Conservation (phyloP, 92 coral and sea anemone species). For the Bergia puertoricense region DNA sequence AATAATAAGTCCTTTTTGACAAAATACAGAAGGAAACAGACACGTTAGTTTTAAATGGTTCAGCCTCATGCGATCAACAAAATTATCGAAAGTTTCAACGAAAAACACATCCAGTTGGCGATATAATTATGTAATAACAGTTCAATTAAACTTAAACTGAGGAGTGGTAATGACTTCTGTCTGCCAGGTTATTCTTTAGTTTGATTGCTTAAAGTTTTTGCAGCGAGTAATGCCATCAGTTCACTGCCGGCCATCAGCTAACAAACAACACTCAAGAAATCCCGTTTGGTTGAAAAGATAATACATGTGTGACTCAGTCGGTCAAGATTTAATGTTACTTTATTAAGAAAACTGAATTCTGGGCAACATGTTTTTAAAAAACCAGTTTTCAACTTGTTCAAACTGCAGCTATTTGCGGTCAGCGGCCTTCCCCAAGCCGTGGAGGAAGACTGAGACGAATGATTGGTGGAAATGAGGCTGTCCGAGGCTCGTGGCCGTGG, state of each 20-base stretch:
- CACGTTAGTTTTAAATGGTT: no score
- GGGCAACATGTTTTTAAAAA: not conserved
- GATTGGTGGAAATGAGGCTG: conserved; percentile 60
- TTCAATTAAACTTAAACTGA: not conserved
- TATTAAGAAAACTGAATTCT: not conserved
- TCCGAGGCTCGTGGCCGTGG: conserved; percentile 74
- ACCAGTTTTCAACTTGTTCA: not conserved
- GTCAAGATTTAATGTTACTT: no score
- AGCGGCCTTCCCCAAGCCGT: conserved; percentile 49
- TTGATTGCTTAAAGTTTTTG: no score
- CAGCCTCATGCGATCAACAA: no score
- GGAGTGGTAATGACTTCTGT: not conserved
- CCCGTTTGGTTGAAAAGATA: not conserved
- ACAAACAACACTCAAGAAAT: not conserved
- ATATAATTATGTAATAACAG: not conserved
- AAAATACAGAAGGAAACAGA: no score
- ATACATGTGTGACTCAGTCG: no score
- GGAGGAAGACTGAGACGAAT: conserved; percentile 41
- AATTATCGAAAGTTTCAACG: no score
- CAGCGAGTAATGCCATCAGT: not conserved
- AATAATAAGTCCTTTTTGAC: no score
- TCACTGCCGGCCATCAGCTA: not conserved
- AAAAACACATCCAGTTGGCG: no score
- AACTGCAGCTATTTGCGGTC: conserved; percentile 66
- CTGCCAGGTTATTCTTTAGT: not conserved